These are phyloP conservation scores for Oxycera nigricornis DNA, from an alignment of 2,888 invertebrate genomes.

Conservation along the genomic window DNA sequence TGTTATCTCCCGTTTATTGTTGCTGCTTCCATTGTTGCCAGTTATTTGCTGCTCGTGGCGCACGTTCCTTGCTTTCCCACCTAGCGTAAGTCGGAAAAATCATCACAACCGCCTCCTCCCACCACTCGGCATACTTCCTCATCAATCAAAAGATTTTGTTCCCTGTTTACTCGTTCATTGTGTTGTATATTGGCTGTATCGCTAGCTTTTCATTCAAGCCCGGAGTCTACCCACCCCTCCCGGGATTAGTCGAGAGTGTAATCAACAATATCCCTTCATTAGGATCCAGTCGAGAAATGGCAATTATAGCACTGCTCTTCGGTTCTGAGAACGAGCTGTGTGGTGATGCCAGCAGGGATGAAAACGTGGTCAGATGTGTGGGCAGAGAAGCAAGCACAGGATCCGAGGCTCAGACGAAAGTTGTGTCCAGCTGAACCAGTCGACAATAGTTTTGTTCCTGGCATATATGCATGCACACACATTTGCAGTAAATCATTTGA, in stretches of 20 bases:
- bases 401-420: constrained; percentile 33
- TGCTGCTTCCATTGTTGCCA: constrained; percentile 42
- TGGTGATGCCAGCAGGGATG: not conserved
- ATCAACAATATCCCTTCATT: constrained; percentile 48
- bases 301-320: constrained; percentile 45
- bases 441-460: not conserved
- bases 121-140: not conserved
- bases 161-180: constrained; percentile 8
- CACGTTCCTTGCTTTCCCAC: not conserved
- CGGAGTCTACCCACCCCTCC: not conserved
- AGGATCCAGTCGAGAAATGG: constrained; percentile 47
- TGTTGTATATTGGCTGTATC: constrained; percentile 29
- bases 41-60: constrained; percentile 24
- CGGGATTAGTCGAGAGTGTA: constrained; percentile 42
- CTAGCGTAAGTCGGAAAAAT: constrained; percentile 15
- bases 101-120: not conserved
- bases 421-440: constrained; percentile 9
- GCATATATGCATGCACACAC: constrained; percentile 8
- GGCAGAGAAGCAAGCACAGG: not conserved
- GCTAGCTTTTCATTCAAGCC: not conserved
- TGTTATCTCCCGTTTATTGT: constrained; percentile 30
- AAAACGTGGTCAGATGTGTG: not conserved
- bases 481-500: constrained; percentile 43
- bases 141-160: not conserved
- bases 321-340: not conserved